These are phyloP conservation scores for Metaphire vulgaris DNA, from an alignment of 1,140 invertebrate species.

Conservation along the genomic window DNA sequence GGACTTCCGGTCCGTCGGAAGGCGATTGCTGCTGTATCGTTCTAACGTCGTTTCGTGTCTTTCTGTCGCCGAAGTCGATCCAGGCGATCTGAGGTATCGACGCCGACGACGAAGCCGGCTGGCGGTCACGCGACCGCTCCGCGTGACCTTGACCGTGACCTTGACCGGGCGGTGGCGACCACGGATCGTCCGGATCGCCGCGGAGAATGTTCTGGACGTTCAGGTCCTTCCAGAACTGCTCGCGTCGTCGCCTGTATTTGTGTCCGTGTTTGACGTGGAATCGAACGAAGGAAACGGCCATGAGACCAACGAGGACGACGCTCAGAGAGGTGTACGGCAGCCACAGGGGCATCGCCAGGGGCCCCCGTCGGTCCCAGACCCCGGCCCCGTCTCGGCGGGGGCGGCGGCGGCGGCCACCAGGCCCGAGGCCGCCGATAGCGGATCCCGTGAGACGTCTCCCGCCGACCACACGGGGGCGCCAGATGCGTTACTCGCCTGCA, in stretches of 20 bases:
- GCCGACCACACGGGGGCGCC: too few relatives aligned
- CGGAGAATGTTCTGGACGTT: conserved; percentile 23
- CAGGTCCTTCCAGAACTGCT: conserved; percentile 13
- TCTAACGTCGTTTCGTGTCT: neutral
- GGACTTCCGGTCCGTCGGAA: neutral
- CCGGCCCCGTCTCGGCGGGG: too few relatives aligned
- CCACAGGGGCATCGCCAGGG: conserved; percentile 19
- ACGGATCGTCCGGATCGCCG: too few relatives aligned
- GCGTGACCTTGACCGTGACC: neutral
- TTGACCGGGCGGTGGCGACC: too few relatives aligned
- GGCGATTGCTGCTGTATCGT: neutral
- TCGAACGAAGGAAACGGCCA: conserved; percentile 20
- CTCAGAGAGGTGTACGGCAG: conserved; percentile 18
- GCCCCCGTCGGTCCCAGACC: too few relatives aligned
- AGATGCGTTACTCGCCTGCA: too few relatives aligned
- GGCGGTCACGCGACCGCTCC: neutral
- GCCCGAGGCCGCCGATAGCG: too few relatives aligned
- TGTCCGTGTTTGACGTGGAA: conserved; percentile 26
- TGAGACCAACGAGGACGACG: conserved; percentile 14
- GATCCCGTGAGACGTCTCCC: too few relatives aligned
- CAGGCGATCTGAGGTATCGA: neutral
- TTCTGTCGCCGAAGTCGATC: neutral
- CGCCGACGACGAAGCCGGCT: neutral
- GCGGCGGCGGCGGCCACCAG: too few relatives aligned
- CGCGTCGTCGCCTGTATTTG: conserved; percentile 23